These are phyloP conservation scores for Parasteatoda tepidariorum DNA, from an alignment of 1,140 invertebrate genomes.

Conservation along the genomic window DNA sequence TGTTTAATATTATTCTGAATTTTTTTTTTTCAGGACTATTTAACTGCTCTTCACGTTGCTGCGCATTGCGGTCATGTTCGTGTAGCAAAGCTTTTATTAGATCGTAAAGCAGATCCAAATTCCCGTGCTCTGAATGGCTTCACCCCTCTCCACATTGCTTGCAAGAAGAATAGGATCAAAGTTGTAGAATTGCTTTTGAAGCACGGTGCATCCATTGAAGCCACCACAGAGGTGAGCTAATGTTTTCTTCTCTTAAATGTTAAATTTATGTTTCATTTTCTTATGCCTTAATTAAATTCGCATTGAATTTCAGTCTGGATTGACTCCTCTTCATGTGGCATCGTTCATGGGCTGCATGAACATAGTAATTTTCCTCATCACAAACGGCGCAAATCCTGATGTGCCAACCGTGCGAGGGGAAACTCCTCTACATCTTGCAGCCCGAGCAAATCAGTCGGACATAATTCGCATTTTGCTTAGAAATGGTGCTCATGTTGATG, in stretches of 20 bases:
- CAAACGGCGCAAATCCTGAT: constrained; percentile 96
- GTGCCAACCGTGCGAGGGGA: constrained; percentile 97
- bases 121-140: constrained; percentile 96
- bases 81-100: constrained; percentile 95
- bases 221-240: constrained; percentile 81
- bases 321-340: constrained; percentile 97
- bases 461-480: constrained; percentile 96
- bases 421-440: constrained; percentile 95
- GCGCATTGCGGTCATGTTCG: constrained; percentile 92
- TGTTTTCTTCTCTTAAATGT: background rate
- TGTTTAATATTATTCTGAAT: background rate
- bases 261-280: background rate
- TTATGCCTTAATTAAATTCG: background rate
- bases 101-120: constrained; percentile 93
- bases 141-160: constrained; percentile 95
- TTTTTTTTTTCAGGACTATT: constrained; percentile 79
- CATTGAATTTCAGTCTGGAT: constrained; percentile 77
- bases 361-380: constrained; percentile 96
- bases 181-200: constrained; percentile 93
- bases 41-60: constrained; percentile 97
- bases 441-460: constrained; percentile 96
- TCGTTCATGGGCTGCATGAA: constrained; percentile 99
- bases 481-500: constrained; percentile 97
- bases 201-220: constrained; percentile 90
- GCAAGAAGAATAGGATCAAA: constrained; percentile 97